These are phyloP conservation scores for Montipora foliosa DNA, from an alignment of 64 coral and sea anemone species.

Conservation along the genomic window DNA sequence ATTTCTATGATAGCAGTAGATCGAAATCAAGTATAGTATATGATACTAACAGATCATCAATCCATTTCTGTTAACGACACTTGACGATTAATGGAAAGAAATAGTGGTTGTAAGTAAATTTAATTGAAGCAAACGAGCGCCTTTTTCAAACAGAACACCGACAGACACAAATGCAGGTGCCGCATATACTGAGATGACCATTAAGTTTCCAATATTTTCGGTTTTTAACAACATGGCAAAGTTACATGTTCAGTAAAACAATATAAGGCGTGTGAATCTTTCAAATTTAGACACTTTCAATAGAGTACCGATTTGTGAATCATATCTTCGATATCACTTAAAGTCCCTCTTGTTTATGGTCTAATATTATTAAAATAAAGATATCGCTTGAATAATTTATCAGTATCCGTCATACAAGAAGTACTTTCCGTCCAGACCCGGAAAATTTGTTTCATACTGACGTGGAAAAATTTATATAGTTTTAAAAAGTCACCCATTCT, in stretches of 20 bases:
- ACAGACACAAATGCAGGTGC: background rate
- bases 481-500: background rate
- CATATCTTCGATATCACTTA: background rate
- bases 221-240: background rate
- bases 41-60: background rate
- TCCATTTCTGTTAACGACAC: background rate
- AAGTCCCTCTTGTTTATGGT: background rate
- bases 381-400: background rate
- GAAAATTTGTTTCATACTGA: background rate
- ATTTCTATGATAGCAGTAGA: background rate
- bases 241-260: background rate
- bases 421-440: background rate
- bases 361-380: background rate
- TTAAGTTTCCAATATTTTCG: background rate
- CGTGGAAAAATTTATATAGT: background rate
- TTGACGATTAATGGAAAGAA: background rate
- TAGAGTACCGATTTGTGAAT: background rate
- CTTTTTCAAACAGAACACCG: background rate
- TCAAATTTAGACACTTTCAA: background rate
- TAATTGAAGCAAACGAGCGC: background rate
- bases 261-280: background rate
- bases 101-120: background rate
- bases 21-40: background rate
- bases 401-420: background rate
- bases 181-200: background rate